These are phyloP conservation scores for Lacanobia wlatinum DNA, from an alignment of 2,888 invertebrate genomes.

Conservation along the genomic window DNA sequence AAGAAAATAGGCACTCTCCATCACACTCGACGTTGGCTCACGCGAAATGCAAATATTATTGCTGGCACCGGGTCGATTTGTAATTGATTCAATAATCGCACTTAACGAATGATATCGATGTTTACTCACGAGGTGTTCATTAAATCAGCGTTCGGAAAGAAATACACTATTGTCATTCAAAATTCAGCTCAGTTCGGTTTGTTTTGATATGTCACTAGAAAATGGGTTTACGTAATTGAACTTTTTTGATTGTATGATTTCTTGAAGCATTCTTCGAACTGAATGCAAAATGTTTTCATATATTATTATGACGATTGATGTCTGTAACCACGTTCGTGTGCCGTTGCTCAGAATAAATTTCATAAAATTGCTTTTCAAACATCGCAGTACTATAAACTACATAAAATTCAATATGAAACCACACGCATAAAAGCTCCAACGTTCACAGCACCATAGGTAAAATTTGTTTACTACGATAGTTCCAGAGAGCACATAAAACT, in stretches of 20 bases:
- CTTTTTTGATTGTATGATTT: constrained; percentile 7
- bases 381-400: constrained; percentile 16
- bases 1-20: constrained; percentile 44
- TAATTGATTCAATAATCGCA: constrained; percentile 63
- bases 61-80: constrained; percentile 52
- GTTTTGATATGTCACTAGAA: constrained; percentile 30
- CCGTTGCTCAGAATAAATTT: constrained; percentile 11
- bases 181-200: constrained; percentile 35
- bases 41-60: constrained; percentile 64
- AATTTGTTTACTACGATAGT: constrained; percentile 51
- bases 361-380: constrained; percentile 6
- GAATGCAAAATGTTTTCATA: background rate
- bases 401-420: constrained; percentile 42
- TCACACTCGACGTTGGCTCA: constrained; percentile 42
- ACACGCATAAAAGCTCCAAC: constrained; percentile 37
- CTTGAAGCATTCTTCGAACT: background rate
- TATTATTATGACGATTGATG: background rate
- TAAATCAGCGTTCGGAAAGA: constrained; percentile 40
- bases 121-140: constrained; percentile 42
- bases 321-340: background rate
- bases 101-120: constrained; percentile 59
- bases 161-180: constrained; percentile 34
- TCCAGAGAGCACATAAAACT: constrained; percentile 51
- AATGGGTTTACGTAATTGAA: background rate
- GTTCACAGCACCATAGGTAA: constrained; percentile 31